phyloP scores from a whole-genome alignment of 2,797 vertebrate species.

The Aselliscus stoliczkanus region DNA sequence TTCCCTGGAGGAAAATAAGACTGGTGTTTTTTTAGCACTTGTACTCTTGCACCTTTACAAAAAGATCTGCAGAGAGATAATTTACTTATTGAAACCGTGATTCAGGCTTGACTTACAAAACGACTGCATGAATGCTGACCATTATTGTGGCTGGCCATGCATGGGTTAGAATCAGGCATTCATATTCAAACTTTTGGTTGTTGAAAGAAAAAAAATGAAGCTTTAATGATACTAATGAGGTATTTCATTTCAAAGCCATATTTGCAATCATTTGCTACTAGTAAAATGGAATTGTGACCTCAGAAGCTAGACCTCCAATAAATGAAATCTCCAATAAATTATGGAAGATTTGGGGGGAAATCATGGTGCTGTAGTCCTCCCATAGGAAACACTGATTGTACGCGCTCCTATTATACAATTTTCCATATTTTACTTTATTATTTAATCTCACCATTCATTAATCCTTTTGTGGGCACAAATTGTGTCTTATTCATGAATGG shows the following conservation, averaged over 20 bases:
- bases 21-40: conserved; percentile 48
- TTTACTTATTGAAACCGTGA: conserved; percentile 58
- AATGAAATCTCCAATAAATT: neutral
- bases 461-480: neutral
- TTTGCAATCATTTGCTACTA: neutral
- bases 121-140: neutral
- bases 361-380: neutral
- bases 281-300: neutral
- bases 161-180: neutral
- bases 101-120: conserved; percentile 58
- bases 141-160: neutral
- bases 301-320: neutral
- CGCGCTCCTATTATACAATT: neutral
- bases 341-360: neutral
- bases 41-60: conserved; percentile 35
- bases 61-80: conserved; percentile 57
- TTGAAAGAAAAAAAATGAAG: neutral
- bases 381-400: neutral
- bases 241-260: neutral
- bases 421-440: neutral
- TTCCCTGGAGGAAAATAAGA: conserved; percentile 60
- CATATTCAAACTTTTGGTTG: neutral
- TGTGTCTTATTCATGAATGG: neutral
- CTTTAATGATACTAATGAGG: neutral
- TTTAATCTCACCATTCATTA: neutral